A percentile compares a stretch with the other conserved stretches of the same genome.
Evolutionary conservation across 2,888 invertebrate genomes (phyloP).

Genomic region (Drosophila setosimentum): DNA sequence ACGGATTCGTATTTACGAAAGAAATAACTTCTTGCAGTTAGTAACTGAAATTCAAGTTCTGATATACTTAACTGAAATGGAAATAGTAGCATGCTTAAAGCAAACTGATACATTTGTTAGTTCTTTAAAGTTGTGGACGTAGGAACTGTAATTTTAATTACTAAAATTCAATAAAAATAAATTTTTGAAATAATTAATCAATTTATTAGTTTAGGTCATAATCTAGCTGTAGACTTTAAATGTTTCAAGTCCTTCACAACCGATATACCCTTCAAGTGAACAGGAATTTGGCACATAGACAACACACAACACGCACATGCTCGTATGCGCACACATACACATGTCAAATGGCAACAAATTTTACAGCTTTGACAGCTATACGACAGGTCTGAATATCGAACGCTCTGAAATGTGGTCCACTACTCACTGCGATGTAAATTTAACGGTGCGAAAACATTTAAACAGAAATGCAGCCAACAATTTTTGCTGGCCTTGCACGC

Average conservation of each 20-base stretch:
- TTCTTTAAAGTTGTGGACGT: neutral
- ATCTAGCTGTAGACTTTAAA: too few relatives aligned
- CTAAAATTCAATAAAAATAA: too few relatives aligned
- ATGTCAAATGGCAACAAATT: conserved; percentile 73
- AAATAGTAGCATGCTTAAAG: neutral
- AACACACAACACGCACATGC: neutral
- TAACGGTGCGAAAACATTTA: neutral
- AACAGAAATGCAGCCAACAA: conserved; percentile 52
- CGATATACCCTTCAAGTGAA: conserved; percentile 15
- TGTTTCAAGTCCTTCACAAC: neutral
- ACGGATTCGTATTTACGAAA: neutral
- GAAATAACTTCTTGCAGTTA: neutral
- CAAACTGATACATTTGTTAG: neutral
- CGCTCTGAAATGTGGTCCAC: conserved; percentile 53
- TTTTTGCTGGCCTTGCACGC: conserved; percentile 68
- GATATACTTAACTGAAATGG: neutral
- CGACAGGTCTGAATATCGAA: conserved; percentile 38
- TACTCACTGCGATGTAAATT: neutral
- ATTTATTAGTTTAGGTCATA: neutral
- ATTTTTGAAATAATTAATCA: too few relatives aligned
- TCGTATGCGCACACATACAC: conserved; percentile 22
- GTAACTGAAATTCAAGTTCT: neutral
- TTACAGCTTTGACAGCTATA: conserved; percentile 56
- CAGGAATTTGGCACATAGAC: neutral
- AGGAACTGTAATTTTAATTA: neutral